Base-by-base conservation (phyloP, 2,797 vertebrate species). In the Galagoides demidoff region DNA sequence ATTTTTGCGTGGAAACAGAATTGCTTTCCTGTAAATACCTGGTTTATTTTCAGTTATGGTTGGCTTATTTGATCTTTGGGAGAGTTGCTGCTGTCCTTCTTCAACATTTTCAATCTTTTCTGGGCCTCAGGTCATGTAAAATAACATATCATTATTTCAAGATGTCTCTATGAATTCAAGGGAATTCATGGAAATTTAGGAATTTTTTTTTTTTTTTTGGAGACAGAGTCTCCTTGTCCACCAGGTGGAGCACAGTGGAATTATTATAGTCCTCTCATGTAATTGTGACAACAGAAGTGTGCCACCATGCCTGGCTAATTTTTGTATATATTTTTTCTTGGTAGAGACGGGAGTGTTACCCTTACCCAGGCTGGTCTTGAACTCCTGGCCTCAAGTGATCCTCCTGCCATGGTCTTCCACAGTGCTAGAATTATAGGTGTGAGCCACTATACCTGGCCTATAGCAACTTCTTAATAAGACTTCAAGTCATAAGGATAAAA, bases 11-110 rank as follows among this genome's bases (percentile, higher is more conserved):
- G 17, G 31, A 68, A 68, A 68, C 16, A 92, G 43, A 23, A 31
- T 89, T 63, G n/a, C 52, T 83, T 94, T 91, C 23, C 37, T 61
- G 7, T 49, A 49, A 78, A 85, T 59, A 27, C 29, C 8, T 59
- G 14, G n/a, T 83, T 93, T 14, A 57, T 93, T 96, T 94, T 78
- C 37, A 92, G 29, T 43, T 89, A 34, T 81, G 43, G 34, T 49
- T 88, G n/a, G 20, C 37, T 82, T 83, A 25, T 84, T 94, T 88
- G 52, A 49, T 39, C 8, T 57, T 87, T 52, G 4, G 83, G 81
- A 82, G 17, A 45, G 17, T 59, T 82, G 31, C 71, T 66, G 6
- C 71, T 66, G 6, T 88, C 25, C 90, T 93, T 90, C 57, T 59
- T 95, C 23, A 81, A 20, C 7, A 25, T 92, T 83, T 85, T 89